Conservation (phyloP, 2,888 invertebrate species). For the Trichopria drosophilae region DNA sequence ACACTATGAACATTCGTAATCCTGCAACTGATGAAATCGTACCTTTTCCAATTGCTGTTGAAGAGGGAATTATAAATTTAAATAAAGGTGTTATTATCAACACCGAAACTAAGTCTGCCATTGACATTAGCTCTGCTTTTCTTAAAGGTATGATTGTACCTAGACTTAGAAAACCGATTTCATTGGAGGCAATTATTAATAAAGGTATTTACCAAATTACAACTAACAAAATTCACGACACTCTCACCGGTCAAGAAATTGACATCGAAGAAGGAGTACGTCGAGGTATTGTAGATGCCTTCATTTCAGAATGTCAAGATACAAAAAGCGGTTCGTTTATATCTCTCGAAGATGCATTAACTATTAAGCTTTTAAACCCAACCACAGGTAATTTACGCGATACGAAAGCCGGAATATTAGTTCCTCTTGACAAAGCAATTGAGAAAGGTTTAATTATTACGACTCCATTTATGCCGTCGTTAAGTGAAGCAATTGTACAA, state of each 20-base stretch:
- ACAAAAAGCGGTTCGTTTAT: slow-evolving; percentile 72
- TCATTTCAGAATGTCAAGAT: slow-evolving; percentile 80
- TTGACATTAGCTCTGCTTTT: slow-evolving; percentile 73
- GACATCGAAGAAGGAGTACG: slow-evolving; percentile 77
- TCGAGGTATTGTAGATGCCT: slow-evolving; percentile 78
- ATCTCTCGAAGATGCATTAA: slow-evolving; percentile 74
- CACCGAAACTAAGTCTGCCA: slow-evolving; percentile 69
- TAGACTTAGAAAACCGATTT: slow-evolving; percentile 71
- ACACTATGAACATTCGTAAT: slow-evolving; percentile 74
- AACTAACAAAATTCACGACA: slow-evolving; percentile 73
- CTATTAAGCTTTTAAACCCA: slow-evolving; percentile 69
- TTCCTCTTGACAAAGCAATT: slow-evolving; percentile 73
- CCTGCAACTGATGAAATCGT: slow-evolving; percentile 75
- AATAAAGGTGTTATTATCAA: slow-evolving; percentile 73
- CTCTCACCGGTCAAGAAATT: slow-evolving; percentile 71
- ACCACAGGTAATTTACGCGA: slow-evolving; percentile 74
- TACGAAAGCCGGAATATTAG: slow-evolving; percentile 69
- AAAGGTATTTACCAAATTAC: slow-evolving; percentile 72
- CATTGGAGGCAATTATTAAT: slow-evolving; percentile 75
- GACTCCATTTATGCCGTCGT: slow-evolving; percentile 70
- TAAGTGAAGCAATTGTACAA: slow-evolving; percentile 74
- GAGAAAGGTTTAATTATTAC: slow-evolving; percentile 73
- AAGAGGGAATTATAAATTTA: slow-evolving; percentile 77
- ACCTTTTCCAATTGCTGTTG: slow-evolving; percentile 79
- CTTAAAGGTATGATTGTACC: slow-evolving; percentile 71